Base-by-base conservation (phyloP, 2,797 vertebrate species). In the Sparus aurata region DNA sequence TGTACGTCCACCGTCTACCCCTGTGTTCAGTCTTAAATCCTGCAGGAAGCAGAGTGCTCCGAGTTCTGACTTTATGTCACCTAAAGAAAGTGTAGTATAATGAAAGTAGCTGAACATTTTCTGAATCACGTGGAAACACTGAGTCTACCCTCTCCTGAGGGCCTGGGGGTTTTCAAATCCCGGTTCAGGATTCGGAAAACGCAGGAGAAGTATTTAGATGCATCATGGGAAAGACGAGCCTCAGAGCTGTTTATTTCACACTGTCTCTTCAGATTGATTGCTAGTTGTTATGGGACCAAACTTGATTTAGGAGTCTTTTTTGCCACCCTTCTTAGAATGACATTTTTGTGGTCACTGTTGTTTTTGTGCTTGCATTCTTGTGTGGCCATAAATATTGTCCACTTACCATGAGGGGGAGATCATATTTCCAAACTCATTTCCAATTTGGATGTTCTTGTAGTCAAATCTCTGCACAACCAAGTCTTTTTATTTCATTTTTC, bases 1-100 rank as follows among this genome's bases (percentile, higher is more conserved):
- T 10, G 98, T 99, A 96, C 34, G 97, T 96, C 86, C 71, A 49
- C 64, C 10, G 17, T 25, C 30, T 10, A 1, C 10, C 23, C 25
- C 22, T 47, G n/a, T 57, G 20, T 27, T 46, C 1, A 49, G 13
- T 15, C 12, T 49, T 9, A 2, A 12, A 13, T 52, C 2, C 4
- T 60, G 5, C 4, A 41, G 15, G 45, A 62, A 55, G 30, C 2
- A 5, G n/a, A 22, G 7, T 22, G 15, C 23, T 25, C 41, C 13
- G 54, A 15, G 8, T 27, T 50, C n/a, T 49, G 8, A n/a, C 34
- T 25, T 73, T 34, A 27, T 38, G 34, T 38, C 34, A 38, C 34
- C 34, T 38, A 38, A 38, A 38, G 38, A 38, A 38, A 38, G 38
- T 38, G 9, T 38, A 2, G 9, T 11, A 38, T 11, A 38, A 38